Evolutionary conservation across 2,797 vertebrate genomes (phyloP).

Genomic region (Acanthurus lineatus): DNA sequence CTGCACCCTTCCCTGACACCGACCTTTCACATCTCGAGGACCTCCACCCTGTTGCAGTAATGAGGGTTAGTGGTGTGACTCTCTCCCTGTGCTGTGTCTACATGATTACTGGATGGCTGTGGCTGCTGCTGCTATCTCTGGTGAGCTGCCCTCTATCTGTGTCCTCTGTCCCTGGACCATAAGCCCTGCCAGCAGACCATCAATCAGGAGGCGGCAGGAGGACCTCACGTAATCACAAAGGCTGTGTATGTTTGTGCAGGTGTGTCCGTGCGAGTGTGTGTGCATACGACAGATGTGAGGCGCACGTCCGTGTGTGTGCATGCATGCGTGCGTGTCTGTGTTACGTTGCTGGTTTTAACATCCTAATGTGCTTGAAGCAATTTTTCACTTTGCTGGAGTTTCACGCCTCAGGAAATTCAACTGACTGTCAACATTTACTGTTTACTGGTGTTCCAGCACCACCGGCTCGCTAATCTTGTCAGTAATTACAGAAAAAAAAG

Average conservation of each 20-base stretch:
- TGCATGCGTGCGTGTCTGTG: slow-evolving; percentile 27
- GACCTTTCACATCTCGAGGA: slow-evolving; percentile 48
- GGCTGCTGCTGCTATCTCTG: slow-evolving; percentile 63
- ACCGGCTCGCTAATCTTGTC: slow-evolving; percentile 22
- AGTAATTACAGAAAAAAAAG: slow-evolving; percentile 37
- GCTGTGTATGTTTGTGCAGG: slow-evolving; percentile 1
- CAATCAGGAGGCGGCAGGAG: slow-evolving; percentile 73
- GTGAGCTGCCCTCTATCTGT: slow-evolving; percentile 72
- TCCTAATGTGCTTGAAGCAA: slow-evolving; percentile 46
- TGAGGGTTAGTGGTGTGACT: slow-evolving; percentile 63
- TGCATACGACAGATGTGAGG: not conserved
- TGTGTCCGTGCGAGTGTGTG: not conserved
- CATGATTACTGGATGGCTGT: slow-evolving; percentile 70
- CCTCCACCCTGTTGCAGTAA: slow-evolving; percentile 69
- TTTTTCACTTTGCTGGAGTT: slow-evolving; percentile 63
- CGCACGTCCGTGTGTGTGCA: not conserved
- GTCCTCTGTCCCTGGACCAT: slow-evolving; percentile 64
- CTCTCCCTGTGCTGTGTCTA: slow-evolving; percentile 36
- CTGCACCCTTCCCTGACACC: slow-evolving; percentile 3
- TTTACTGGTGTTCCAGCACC: slow-evolving; percentile 26
- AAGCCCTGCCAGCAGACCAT: slow-evolving; percentile 68
- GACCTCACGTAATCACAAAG: slow-evolving; percentile 69
- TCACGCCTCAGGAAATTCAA: slow-evolving; percentile 44
- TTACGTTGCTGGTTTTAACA: slow-evolving; percentile 35
- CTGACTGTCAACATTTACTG: slow-evolving; percentile 45